phyloP scores from a whole-genome alignment of 1,140 invertebrate genomes.

The Cyrtorhinus lividipennis region DNA sequence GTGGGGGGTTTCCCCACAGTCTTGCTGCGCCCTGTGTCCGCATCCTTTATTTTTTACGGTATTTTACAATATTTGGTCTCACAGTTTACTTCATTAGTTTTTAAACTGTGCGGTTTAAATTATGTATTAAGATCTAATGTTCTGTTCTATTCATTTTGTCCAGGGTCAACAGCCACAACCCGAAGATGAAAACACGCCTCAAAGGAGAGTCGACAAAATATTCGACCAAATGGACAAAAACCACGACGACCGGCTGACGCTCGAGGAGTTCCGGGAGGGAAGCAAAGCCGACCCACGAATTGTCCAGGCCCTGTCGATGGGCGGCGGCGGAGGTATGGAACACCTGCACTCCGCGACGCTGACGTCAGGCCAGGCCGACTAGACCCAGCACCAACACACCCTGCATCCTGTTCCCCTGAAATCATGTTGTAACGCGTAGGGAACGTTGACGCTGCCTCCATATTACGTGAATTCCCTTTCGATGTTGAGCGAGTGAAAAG shows the following conservation, averaged over 20 bases:
- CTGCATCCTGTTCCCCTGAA: no score
- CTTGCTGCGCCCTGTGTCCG: no score
- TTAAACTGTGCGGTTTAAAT: no score
- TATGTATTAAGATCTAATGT: no score
- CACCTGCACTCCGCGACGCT: background rate
- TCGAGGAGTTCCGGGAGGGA: conserved; percentile 96
- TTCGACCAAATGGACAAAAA: conserved; percentile 99
- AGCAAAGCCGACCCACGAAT: conserved; percentile 97
- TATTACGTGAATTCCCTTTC: no score
- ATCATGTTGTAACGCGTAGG: no score
- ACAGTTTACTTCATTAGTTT: no score
- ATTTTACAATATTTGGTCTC: no score
- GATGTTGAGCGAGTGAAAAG: no score
- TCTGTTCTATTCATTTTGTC: conserved; percentile 17
- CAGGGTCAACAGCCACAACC: conserved; percentile 78
- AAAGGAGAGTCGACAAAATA: conserved; percentile 92
- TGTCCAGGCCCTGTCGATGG: conserved; percentile 80
- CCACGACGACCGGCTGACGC: conserved; percentile 88
- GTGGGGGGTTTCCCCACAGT: no score
- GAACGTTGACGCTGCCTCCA: no score
- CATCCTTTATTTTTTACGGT: no score
- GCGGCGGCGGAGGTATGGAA: conserved; percentile 33
- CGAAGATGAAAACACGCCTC: conserved; percentile 88
- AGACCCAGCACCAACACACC: background rate
- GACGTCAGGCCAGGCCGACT: background rate